Percentiles rank a stretch among this genome's conserved stretches.
phyloP scores from a whole-genome alignment of 2,797 vertebrate genomes.

The Trachurus trachurus region DNA sequence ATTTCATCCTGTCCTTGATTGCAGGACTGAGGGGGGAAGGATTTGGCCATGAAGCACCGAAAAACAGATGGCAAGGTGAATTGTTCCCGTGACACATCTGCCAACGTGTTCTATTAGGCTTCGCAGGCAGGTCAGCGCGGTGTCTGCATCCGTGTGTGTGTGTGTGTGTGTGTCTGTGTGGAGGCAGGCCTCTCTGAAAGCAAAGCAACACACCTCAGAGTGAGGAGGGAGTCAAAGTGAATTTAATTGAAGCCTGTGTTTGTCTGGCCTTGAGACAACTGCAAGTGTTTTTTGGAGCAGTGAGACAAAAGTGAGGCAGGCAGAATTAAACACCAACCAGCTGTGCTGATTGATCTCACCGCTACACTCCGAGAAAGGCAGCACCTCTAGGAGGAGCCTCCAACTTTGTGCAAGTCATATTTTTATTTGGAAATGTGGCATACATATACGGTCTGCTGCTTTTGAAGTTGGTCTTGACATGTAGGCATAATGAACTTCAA shows the following conservation, averaged over 20 bases:
- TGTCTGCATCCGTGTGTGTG: slow-evolving; percentile 3
- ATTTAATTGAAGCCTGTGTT: slow-evolving; percentile 73
- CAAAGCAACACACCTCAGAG: slow-evolving; percentile 45
- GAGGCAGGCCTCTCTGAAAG: slow-evolving; percentile 50
- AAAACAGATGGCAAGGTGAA: slow-evolving; percentile 89
- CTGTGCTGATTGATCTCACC: slow-evolving; percentile 67
- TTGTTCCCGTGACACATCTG: slow-evolving; percentile 84
- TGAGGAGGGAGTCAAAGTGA: slow-evolving; percentile 49
- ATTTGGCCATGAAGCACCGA: slow-evolving; percentile 76
- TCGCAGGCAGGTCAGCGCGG: slow-evolving; percentile 71
- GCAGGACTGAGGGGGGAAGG: slow-evolving; percentile 56
- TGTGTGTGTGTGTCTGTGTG: slow-evolving; percentile 19
- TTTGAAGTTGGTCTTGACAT: slow-evolving; percentile 65
- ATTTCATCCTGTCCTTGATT: slow-evolving; percentile 87
- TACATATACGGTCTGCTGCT: slow-evolving; percentile 35
- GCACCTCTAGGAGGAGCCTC: slow-evolving; percentile 15
- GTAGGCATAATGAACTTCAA: slow-evolving; percentile 69
- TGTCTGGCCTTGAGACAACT: slow-evolving; percentile 69
- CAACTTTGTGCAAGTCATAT: slow-evolving; percentile 28
- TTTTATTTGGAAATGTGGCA: slow-evolving; percentile 49
- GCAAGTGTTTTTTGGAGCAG: slow-evolving; percentile 57
- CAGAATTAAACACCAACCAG: slow-evolving; percentile 64
- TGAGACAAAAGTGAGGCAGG: slow-evolving; percentile 46
- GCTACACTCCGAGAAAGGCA: slow-evolving; percentile 33
- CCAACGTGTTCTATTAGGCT: slow-evolving; percentile 74